Evolutionary conservation across 2,113 vertebrate species (phyloP), one percentile per base, ranked within the genome.

Genomic region (Istiophorus platypterus): DNA sequence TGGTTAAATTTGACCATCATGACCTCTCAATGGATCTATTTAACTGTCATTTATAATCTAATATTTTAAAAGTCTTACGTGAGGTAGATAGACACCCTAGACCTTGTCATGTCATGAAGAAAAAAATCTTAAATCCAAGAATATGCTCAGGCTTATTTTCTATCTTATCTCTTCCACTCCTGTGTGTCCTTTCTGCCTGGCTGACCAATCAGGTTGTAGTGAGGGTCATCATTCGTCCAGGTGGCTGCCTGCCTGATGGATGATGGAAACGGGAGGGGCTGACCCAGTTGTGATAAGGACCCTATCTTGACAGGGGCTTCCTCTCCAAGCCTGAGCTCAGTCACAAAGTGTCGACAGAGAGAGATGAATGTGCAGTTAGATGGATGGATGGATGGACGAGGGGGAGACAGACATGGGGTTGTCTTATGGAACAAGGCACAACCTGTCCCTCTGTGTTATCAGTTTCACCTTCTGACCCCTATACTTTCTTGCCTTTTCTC

Each of bases 241-340:
- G 89, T 91, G 90, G 88, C 78, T 88, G 91, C 81, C 77, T 49
- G 61, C 14, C 83, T 95, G 92, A 94, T 92, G 89, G 94, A 95
- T 93, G 91, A 91, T 89, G 85, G 91, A 82, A 90, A 91, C 59
- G 66, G 76, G 80, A 82, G 84, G 85, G 85, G 66, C 78, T 52
- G 86, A 81, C 82, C 75, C 2, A 17, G 67, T 61, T n/a, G 51
- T 84, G 94, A 95, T 95, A 95, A 94, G 89, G 78, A 85, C 66
- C 71, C 76, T 92, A 94, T 95, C 92, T 94, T 86, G 94, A 95
- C 92, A 92, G 80, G 84, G 71, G 85, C 89, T 95, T 95, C 93
- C 93, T 95, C 89, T 92, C 72, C 66, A 76, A 76, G 84, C 86
- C 88, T 75, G 72, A 78, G 87, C 71, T 86, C 77, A 82, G 90